A percentile compares a stretch with the other conserved stretches of the same genome.
Conservation (phyloP, 1,140 invertebrate species). For the Drosophila tropicalis region DNA sequence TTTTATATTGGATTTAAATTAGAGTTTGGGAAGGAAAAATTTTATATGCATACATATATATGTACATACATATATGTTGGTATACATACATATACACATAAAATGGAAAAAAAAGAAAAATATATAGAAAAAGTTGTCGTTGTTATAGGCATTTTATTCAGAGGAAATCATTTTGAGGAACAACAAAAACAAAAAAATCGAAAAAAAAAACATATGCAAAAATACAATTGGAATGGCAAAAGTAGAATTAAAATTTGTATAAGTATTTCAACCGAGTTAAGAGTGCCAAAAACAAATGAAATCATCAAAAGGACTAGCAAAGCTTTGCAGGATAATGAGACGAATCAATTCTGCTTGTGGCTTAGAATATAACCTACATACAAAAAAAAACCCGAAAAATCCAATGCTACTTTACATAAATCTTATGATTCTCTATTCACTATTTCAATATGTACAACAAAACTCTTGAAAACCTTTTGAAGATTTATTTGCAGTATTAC, state of each 20-base stretch:
- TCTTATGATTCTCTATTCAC: conserved; percentile 25
- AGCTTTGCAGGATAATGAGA: conserved; percentile 32
- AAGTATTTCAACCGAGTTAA: background rate
- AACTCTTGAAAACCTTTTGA: conserved; percentile 51
- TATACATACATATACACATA: background rate
- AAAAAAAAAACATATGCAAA: conserved; percentile 35
- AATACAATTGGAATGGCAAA: conserved; percentile 21
- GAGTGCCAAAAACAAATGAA: conserved; percentile 28
- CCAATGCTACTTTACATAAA: conserved; percentile 40
- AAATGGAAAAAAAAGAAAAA: conserved; percentile 66
- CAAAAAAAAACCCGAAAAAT: background rate
- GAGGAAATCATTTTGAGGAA: conserved; percentile 7
- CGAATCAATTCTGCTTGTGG: conserved; percentile 6
- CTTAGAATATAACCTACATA: conserved; percentile 38
- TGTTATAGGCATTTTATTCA: conserved; percentile 55
- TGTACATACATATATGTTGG: background rate
- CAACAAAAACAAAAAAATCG: conserved; percentile 17
- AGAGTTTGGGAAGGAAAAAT: conserved; percentile 58
- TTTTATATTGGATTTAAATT: conserved; percentile 1
- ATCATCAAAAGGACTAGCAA: conserved; percentile 54
- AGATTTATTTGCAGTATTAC: conserved; percentile 30
- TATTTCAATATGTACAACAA: conserved; percentile 32
- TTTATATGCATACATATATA: conserved; percentile 1
- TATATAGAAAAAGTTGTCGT: conserved; percentile 69
- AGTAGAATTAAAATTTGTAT: conserved; percentile 25